Conservation (phyloP, 2,113 vertebrate genomes). For the Pampusana beccarii region DNA sequence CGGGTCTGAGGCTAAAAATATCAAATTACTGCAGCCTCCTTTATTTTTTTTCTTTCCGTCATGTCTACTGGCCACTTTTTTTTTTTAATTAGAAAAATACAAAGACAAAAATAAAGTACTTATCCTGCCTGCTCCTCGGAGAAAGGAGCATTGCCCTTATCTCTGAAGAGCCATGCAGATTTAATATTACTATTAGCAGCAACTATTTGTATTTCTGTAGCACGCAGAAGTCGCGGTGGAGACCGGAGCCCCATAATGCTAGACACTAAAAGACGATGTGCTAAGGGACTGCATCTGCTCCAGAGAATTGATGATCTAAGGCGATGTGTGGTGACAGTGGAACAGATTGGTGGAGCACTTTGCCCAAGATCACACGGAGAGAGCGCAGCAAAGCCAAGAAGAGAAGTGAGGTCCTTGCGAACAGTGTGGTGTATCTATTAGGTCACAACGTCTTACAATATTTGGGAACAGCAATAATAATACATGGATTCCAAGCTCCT, state of each 20-base stretch:
- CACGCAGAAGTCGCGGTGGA: background rate
- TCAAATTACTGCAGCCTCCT: background rate
- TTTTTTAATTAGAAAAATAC: constrained; percentile 35
- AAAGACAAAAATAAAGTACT: constrained; percentile 46
- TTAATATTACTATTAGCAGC: constrained; percentile 39
- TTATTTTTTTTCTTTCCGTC: background rate
- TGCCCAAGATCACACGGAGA: constrained; percentile 30
- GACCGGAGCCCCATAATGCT: background rate
- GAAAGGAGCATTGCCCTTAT: constrained; percentile 39
- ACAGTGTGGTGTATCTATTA: background rate
- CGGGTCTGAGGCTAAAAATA: constrained; percentile 36
- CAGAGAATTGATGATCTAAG: constrained; percentile 48
- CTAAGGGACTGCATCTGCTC: constrained; percentile 22
- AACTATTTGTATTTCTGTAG: constrained; percentile 35
- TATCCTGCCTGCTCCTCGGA: background rate
- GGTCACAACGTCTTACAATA: background rate
- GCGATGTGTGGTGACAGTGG: constrained; percentile 14
- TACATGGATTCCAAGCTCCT: accelerated
- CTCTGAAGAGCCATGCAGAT: constrained; percentile 31
- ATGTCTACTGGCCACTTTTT: background rate
- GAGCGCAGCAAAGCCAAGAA: constrained; percentile 1
- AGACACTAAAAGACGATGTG: background rate
- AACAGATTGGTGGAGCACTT: constrained; percentile 42
- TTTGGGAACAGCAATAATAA: background rate
- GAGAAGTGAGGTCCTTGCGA: background rate